These are phyloP conservation scores for Gorilla gorilla DNA, from an alignment of 2,113 vertebrate species.

Conservation along the genomic window DNA sequence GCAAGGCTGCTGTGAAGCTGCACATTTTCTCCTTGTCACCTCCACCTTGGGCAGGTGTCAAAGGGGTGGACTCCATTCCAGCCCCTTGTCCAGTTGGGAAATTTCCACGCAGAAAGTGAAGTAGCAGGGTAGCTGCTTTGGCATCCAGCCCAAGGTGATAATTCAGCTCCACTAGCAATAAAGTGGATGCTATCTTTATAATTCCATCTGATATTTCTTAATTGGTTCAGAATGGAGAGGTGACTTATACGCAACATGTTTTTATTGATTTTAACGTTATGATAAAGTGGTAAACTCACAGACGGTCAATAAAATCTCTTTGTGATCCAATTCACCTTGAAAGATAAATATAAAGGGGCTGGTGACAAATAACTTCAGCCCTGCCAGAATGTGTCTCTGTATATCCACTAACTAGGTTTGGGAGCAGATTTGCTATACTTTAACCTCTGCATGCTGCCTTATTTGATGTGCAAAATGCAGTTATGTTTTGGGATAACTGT, in stretches of 20 bases:
- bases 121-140: not conserved
- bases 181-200: not conserved
- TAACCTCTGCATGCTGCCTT: not conserved
- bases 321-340: not conserved
- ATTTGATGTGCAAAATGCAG: not conserved
- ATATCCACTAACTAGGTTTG: accelerated
- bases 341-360: not conserved
- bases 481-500: not conserved
- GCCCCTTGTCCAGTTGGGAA: not conserved
- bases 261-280: not conserved
- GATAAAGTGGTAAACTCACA: not conserved
- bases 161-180: not conserved
- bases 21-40: too few relatives aligned
- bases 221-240: not conserved
- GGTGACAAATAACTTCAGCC: not conserved
- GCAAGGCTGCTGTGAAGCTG: not conserved
- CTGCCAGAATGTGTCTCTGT: not conserved
- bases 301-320: not conserved
- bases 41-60: not conserved
- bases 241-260: not conserved
- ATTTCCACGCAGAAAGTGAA: not conserved
- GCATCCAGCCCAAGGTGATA: not conserved
- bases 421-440: accelerated
- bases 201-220: not conserved
- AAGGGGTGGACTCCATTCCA: not conserved